Percentiles rank a stretch among this genome's conserved stretches.
Evolutionary conservation across 2,888 invertebrate species (phyloP).

Genomic region (Cryptocheilus praepositus): DNA sequence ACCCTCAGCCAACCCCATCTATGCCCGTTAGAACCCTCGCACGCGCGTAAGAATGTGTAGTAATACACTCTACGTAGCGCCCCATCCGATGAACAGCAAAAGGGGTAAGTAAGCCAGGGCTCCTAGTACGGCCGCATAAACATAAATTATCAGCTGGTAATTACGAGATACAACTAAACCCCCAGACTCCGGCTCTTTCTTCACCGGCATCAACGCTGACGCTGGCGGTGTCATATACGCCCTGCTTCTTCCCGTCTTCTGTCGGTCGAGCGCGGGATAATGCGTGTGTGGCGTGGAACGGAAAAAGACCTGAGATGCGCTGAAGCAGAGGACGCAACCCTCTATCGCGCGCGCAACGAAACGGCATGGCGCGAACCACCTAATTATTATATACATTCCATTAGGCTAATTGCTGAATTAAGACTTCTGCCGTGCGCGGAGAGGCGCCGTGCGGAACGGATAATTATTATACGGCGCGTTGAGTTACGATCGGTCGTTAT

Average conservation of each 20-base stretch:
- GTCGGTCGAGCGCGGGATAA: too few species aligned
- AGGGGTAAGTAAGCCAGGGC: conserved; percentile 71
- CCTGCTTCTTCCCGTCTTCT: too few species aligned
- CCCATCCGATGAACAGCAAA: conserved; percentile 54
- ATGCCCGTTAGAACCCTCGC: conserved; percentile 43
- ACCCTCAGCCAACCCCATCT: conserved; percentile 16
- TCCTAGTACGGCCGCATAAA: conserved; percentile 69
- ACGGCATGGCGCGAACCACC: conserved; percentile 62
- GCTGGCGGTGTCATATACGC: conserved; percentile 19
- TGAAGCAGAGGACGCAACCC: conserved; percentile 40
- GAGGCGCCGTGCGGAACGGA: conserved; percentile 39
- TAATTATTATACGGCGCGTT: conserved; percentile 59
- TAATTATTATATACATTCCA: conserved; percentile 76
- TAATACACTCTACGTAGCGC: conserved; percentile 68
- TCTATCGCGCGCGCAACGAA: conserved; percentile 56
- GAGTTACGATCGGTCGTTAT: conserved; percentile 44
- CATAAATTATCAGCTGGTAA: conserved; percentile 76
- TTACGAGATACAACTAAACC: conserved; percentile 72
- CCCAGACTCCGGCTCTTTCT: conserved; percentile 19
- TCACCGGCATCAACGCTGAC: conserved; percentile 39
- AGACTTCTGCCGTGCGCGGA: conserved; percentile 65
- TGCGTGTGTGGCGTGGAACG: conserved; percentile 26
- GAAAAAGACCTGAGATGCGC: conserved; percentile 13
- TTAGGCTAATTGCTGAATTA: conserved; percentile 75
- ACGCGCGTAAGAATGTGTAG: conserved; percentile 70